phyloP scores from a whole-genome alignment of 2,113 vertebrate genomes.

The Atrichornis clamosus region DNA sequence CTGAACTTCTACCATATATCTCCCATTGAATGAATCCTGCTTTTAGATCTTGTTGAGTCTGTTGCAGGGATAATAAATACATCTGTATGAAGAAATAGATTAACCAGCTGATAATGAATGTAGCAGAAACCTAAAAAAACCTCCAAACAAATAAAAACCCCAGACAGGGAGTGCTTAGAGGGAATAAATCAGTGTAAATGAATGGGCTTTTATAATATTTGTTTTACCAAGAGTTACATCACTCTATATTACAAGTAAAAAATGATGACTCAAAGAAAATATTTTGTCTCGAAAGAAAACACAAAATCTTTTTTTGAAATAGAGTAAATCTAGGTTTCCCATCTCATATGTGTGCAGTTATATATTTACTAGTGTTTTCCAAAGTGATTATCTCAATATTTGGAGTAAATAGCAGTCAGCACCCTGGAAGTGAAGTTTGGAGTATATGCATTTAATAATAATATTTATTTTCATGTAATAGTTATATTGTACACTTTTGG shows the following conservation, averaged over 20 bases:
- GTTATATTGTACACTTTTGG: background rate
- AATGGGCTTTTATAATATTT: background rate
- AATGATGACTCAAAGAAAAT: background rate
- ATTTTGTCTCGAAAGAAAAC: background rate
- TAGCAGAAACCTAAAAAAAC: background rate
- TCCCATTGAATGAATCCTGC: background rate
- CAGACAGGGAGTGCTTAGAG: background rate
- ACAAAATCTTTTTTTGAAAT: background rate
- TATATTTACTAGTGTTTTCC: constrained; percentile 44
- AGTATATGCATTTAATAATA: background rate
- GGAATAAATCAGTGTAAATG: background rate
- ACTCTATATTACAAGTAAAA: background rate
- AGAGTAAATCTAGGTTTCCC: background rate
- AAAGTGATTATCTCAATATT: constrained; percentile 3
- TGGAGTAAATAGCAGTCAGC: constrained; percentile 8
- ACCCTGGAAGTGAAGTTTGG: background rate
- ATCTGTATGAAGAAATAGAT: background rate
- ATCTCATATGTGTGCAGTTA: constrained; percentile 18
- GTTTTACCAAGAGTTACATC: background rate
- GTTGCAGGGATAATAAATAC: background rate
- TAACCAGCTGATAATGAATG: background rate
- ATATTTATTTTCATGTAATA: background rate
- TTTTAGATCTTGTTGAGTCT: background rate
- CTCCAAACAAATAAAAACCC: background rate
- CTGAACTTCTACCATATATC: background rate